Evolutionary conservation across 2,113 vertebrate species (phyloP).

Genomic region (Hippolais icterina): DNA sequence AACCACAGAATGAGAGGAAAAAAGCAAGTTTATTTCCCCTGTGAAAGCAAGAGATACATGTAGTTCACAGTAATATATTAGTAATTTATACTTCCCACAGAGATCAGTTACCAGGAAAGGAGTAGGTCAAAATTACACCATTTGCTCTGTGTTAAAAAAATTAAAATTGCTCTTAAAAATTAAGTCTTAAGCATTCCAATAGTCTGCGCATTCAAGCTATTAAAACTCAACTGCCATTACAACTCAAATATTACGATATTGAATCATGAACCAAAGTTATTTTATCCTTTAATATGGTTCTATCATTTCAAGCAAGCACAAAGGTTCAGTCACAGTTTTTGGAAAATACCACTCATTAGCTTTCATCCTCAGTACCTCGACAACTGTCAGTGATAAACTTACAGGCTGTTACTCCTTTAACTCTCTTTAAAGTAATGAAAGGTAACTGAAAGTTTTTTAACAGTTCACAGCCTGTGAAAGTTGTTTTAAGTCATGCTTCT

Average conservation of each 20-base stretch:
- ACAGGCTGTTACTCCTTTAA: neutral
- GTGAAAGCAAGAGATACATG: neutral
- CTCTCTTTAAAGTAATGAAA: neutral
- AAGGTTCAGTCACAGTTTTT: neutral
- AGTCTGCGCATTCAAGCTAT: neutral
- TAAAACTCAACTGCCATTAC: neutral
- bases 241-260: neutral
- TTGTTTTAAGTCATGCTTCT: neutral
- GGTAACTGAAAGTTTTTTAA: neutral
- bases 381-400: neutral
- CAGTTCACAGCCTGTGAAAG: neutral
- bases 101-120: neutral
- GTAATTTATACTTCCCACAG: neutral
- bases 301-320: neutral
- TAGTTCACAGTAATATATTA: neutral
- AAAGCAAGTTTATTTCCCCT: neutral
- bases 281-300: neutral
- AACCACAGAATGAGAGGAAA: neutral
- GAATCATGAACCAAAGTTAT: neutral
- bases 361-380: neutral
- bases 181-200: neutral
- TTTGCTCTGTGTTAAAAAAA: neutral
- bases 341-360: neutral
- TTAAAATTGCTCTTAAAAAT: neutral
- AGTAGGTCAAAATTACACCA: neutral